Base-by-base conservation (phyloP, 2,888 invertebrate genomes). In the Belgica antarctica region DNA sequence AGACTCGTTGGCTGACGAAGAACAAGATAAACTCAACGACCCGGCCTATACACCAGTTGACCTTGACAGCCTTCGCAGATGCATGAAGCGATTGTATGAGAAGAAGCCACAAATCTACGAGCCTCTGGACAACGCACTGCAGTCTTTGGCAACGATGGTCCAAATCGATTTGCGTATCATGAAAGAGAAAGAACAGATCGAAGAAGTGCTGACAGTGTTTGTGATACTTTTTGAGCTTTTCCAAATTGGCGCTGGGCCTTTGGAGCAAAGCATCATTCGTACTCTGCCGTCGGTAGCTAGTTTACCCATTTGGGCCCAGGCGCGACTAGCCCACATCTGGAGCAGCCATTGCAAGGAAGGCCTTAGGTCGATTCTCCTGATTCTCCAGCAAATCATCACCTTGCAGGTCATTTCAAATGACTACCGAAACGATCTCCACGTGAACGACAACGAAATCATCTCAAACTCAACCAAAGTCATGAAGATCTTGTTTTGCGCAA, bases 401-500 rank as follows among this genome's bases (percentile, higher is more conserved):
- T 82, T 94, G 19, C 86, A 89, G 77, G 90, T 94, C 8, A 89
- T 94, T 72, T 87, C 89, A 46, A 88, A 88, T 1, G 86, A 87
- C 72, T 89, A 89, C 77, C 84, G 85, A 27, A 79, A 86, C 61
- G 87, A 88, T 75, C 90, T 87, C 75, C 86, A 86, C 71, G 86
- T 94, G 61, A 93, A 94, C 77, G 93, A 95, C 76, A 93, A 95
- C 73, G 87, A 88, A 65, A 86, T 87, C 71, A 89, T 96, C 70
- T 89, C 90, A 17, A 87, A 89, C 71, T 90, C 94, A 1, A 92
- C 94, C 17, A 91, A 90, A 82, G 86, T 95, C 63, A 89, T 96
- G 86, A 95, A 93, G 83, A 88, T 89, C 77, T 83, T 92, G 34
- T 93, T 90, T 78, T 94, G 92, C 80, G 94, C 95, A 12, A 93